Evolutionary conservation across 2,888 invertebrate species (phyloP), one percentile per base, ranked within the genome.

Genomic region (Hyposoter dolosus): DNA sequence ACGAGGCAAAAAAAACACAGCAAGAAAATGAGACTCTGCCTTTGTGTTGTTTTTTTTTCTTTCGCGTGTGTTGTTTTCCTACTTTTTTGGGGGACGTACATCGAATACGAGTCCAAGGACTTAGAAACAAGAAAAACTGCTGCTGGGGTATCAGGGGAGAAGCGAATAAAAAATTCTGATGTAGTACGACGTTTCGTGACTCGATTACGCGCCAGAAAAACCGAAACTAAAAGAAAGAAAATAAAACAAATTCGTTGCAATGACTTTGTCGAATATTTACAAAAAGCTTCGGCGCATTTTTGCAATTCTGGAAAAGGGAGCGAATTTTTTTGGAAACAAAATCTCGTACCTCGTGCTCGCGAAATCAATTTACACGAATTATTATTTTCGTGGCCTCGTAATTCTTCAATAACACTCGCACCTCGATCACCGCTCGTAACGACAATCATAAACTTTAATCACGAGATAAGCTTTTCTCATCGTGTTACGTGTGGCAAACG

Each of bases 71-170:
- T 72, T 43, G 40, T 65, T 65, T 72, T 60, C 9, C 23, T 53
- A 40, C 47, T 23, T 50, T 50, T 63, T 45, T 23, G 53, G 74
- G 76, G 23, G 32, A 75, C 53, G 50, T 15, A 66, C 23, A 19
- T 47, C 23, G 47, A 45, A 72, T 68, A 69, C 50, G 47, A 76
- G 76, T 65, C 45, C 76, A 76, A 76, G 65, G 76, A 76, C 60
- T 28, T 50, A 15, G 12, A 53, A 12, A 74, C 32, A 63, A 32
- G 40, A 80, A 45, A 28, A 47, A 65, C 32, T 4, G 0, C 32
- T 4, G 0, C 50, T 32, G 28, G n/a, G 10, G 4, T n/a, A 53
- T 9, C 5, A 53, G 40, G 35, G 35, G 4, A 15, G 9, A 60
- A 60, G 15, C n/a, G 60, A 80, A 35, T 43, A 45, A 9, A 40